phyloP scores from a whole-genome alignment of 1,140 invertebrate genomes.

The Rhynchophorus ferrugineus region DNA sequence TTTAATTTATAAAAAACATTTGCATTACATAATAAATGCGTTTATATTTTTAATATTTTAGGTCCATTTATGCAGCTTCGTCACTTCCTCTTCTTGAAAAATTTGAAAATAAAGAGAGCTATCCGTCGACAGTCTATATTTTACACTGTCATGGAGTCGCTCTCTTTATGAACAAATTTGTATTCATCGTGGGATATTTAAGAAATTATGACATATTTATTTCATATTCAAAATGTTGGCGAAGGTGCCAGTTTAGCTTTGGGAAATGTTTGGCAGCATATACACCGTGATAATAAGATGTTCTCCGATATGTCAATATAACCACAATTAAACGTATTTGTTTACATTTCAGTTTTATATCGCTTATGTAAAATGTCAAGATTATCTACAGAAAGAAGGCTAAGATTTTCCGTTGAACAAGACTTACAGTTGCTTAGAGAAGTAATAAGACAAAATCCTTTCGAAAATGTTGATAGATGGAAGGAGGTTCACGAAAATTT shows the following conservation, averaged over 20 bases:
- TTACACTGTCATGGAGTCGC: constrained; percentile 68
- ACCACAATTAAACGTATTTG: no score
- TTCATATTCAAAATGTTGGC: background rate
- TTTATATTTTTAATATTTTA: no score
- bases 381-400: background rate
- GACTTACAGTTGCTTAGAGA: constrained; percentile 14
- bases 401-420: constrained; percentile 16
- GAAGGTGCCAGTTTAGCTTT: background rate
- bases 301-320: no score
- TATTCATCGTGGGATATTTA: constrained; percentile 2
- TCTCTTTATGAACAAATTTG: constrained; percentile 59
- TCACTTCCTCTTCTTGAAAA: no score
- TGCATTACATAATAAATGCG: no score
- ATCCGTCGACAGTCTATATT: constrained; percentile 64
- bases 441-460: constrained; percentile 15
- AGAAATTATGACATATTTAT: background rate
- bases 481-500: constrained; percentile 18
- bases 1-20: no score
- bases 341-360: no score
- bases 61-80: no score
- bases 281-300: no score
- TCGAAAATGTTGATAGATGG: constrained; percentile 14
- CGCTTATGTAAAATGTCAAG: background rate
- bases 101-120: constrained; percentile 65
- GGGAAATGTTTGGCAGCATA: background rate